Evolutionary conservation across 1,140 invertebrate species (phyloP), one percentile per base, ranked within the genome.

Genomic region (Branchinecta lynchi): DNA sequence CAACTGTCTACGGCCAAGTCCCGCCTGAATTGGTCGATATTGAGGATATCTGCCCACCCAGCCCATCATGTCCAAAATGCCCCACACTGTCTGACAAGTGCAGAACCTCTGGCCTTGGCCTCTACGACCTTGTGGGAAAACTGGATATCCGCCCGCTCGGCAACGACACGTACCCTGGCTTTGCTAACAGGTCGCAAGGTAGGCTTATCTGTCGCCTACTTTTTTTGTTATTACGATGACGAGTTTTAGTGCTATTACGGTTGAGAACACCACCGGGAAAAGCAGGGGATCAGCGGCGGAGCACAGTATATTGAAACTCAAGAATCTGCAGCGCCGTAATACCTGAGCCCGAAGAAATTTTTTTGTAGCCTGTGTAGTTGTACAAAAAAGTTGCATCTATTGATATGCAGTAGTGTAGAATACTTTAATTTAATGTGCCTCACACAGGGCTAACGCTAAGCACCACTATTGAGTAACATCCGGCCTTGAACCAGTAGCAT

Each of bases 11-110:
- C 74, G 81, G 81, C 44, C 76, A 78, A 51, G 75, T 76, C 15
- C 68, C 70, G 65, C 67, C 66, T 32, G 67, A 66, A 60, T n/a
- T 73, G 43, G 65, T 69, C 7, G 70, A 69, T 51, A 43, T 71
- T 9, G 68, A 69, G 69, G 85, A 87, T 72, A 74, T 87, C 45
- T 89, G 87, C 73, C 83, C 83, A 21, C 81, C 82, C 0, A 77
- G 80, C 7, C 77, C 80, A 9, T 77, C 78, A 17, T 86, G 85
- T 71, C 83, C 83, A 8, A 72, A 73, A 65, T 77, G 76, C 69
- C 66, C 68, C 15, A 69, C 68, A 21, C 44, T 71, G 10, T 21
- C 43, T 43, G 68, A 71, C 45, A 82, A 81, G 67, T 87, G 85
- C 75, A 82, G 84, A 72, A 80, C 85, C 15, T 80, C 83, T 5